Conservation (phyloP, 2,888 invertebrate species). For the Micoletzkya japonica region DNA sequence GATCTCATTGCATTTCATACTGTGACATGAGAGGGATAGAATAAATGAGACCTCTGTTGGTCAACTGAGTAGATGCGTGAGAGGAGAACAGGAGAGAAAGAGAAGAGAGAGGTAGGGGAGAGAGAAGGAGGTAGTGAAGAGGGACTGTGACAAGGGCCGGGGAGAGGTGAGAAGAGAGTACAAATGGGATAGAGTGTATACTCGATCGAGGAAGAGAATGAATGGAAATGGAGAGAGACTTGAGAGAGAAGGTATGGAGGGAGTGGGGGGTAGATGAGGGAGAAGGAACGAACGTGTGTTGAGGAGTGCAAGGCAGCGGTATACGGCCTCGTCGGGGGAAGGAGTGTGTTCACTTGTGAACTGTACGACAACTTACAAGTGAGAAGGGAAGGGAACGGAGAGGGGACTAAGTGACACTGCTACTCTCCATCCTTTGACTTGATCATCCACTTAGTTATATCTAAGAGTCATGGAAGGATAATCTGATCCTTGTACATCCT, state of each 20-base stretch:
- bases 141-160: not conserved
- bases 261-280: not conserved
- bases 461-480: not conserved
- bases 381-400: not conserved
- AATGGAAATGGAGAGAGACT: not conserved
- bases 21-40: too few relatives aligned
- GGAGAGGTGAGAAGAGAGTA: not conserved
- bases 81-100: not conserved
- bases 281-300: constrained; percentile 27
- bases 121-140: constrained; percentile 4
- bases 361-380: constrained; percentile 49
- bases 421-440: not conserved
- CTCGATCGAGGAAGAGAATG: not conserved
- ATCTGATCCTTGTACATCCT: constrained; percentile 5
- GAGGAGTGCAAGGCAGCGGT: constrained; percentile 59
- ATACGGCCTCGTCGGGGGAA: constrained; percentile 60
- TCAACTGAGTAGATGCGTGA: too few relatives aligned
- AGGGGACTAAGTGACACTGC: not conserved
- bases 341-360: constrained; percentile 62
- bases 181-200: not conserved
- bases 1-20: too few relatives aligned
- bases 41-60: too few relatives aligned
- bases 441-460: not conserved
- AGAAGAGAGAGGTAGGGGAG: not conserved
- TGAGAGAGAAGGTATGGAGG: not conserved